Evolutionary conservation across 2,113 vertebrate species (phyloP), one percentile per base, ranked within the genome.

Genomic region (Okapia johnstoni): DNA sequence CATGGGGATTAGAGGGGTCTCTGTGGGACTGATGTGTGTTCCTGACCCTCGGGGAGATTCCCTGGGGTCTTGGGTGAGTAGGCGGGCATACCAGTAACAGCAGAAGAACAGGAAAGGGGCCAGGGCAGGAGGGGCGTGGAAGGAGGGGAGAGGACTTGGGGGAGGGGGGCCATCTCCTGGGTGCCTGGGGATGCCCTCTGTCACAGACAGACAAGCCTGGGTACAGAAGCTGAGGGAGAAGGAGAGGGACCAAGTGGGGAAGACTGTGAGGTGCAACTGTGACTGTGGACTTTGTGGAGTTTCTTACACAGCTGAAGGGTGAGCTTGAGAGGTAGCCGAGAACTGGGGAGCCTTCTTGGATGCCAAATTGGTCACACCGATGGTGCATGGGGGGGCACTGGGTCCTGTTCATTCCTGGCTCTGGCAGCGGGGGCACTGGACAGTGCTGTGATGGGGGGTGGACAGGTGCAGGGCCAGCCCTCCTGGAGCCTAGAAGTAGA

Each of bases 301-400:
- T 58, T 66, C 33, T 25, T 12, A 7, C 26, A 46, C 36, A 55
- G 28, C 28, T 25, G 7, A 30, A 26, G 14, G 10, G 28, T 19
- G 48, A 80, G 28, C 85, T 94, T 54, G 48, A 61, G 55, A 16
- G 43, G 46, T 54, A n/a, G 21, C 48, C 0, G 5, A 3, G 2
- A 12, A 15, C 17, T 25, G 4, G 6, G 21, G 70, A 33, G 26
- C 16, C 3, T n/a, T 80, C 57, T 40, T 3, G 0, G 85, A 30
- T 28, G 76, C 46, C 25, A 30, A 83, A 16, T 80, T 46, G 80
- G 36, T 21, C 11, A 12, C 1, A 2, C 60, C 21, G 60, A 58
- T 25, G 9, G 15, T n/a, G 1, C 6, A 2, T 7, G 2, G 28
- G 7, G 7, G 13, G n/a, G 30, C 58, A 7, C 33, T 4, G 23